Evolutionary conservation across 2,888 invertebrate species (phyloP), one percentile per base, ranked within the genome.

Genomic region (Tuberolachnus salignus): DNA sequence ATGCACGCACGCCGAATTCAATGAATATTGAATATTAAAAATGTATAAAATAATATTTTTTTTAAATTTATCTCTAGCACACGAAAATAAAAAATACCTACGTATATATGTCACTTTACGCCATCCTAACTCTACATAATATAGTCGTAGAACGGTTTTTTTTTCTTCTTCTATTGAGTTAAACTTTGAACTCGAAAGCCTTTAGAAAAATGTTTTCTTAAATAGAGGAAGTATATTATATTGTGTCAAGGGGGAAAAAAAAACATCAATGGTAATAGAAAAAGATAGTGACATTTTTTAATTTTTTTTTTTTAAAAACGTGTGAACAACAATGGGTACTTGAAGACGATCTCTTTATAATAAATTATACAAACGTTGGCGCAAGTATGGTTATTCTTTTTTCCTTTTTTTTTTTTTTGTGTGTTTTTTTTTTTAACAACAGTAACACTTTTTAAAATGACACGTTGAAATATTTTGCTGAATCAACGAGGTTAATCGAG

Each of bases 311-410:
- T 57, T 44, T 55, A 23, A 19, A 61, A 61, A 72, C 49, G 19
- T 26, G 59, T 49, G 59, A 49, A 71, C 26, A 49, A 72, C 72
- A 61, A 72, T 59, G 19, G 34, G 49, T 61, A 59, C 72, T 72
- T 26, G 49, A 61, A 61, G 26, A 42, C 21, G 42, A 55, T 55
- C 42, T 42, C 42, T 21, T 55, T 70, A 34, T 34, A 34, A 34
- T 34, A 4, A 4, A 4, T 34, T 6, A 34, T 34, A 70, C 42
- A 16, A 70, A 70, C 53, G 70, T 70, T 55, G 44, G 42, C 42
- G 42, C 42, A 42, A 53, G 70, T 70, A 55, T 55, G 46, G 46
- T 49, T 49, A 23, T 66, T 23, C 3, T 6, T 3, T 61, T 42
- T 4, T 61, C 19, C 46, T 46, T 19, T 16, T 23, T 49, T 26